These are phyloP conservation scores for Aricia artaxerxes DNA, from an alignment of 2,888 invertebrate species.

Conservation along the genomic window DNA sequence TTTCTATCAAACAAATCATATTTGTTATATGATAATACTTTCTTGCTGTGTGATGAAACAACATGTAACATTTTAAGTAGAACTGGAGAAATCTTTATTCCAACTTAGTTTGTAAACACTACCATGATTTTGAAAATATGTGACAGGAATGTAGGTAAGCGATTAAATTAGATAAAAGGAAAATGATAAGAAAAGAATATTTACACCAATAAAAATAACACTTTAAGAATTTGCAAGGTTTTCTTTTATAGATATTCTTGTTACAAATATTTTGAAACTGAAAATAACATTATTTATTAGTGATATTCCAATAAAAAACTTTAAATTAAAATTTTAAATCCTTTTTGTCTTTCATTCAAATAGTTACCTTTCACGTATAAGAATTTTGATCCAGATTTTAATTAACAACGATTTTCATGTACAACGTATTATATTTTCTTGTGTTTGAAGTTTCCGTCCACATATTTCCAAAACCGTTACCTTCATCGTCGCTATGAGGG, in stretches of 20 bases:
- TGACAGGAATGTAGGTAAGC: slow-evolving; percentile 31
- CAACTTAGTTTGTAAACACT: background rate
- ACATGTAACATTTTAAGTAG: no score
- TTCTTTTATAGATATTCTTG: background rate
- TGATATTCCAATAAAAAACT: no score
- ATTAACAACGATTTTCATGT: no score
- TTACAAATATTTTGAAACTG: background rate
- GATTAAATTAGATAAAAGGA: background rate
- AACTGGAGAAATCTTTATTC: background rate
- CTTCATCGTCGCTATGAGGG: slow-evolving; percentile 91
- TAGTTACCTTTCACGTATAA: no score
- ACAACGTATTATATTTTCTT: no score
- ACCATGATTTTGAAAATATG: slow-evolving; percentile 35
- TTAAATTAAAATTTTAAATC: no score
- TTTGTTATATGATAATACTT: no score
- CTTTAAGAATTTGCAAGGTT: background rate
- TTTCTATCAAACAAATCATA: no score
- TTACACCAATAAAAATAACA: background rate
- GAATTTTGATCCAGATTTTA: no score
- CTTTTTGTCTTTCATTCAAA: no score
- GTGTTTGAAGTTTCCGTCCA: slow-evolving; percentile 45
- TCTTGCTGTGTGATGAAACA: no score
- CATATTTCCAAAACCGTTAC: slow-evolving; percentile 72
- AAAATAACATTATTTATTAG: background rate
- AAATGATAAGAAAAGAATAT: background rate